A percentile compares a stretch with the other conserved stretches of the same genome.
These are phyloP conservation scores for Tylochromis polylepis DNA, from an alignment of 2,113 vertebrate species.

Conservation along the genomic window DNA sequence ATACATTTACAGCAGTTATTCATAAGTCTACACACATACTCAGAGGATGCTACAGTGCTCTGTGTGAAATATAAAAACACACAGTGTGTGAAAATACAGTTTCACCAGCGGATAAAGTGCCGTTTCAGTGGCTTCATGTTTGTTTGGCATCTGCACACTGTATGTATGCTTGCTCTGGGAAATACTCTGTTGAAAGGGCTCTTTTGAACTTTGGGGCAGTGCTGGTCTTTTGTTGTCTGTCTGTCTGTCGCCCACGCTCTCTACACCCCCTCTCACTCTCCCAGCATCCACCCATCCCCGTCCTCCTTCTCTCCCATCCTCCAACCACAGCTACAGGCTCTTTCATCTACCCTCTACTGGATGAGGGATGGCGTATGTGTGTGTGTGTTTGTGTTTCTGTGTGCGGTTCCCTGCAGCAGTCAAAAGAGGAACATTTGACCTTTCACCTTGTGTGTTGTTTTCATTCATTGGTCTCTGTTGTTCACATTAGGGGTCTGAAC, in stretches of 20 bases:
- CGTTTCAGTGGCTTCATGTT: neutral
- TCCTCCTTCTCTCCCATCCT: slow-evolving; percentile 21
- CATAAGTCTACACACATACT: neutral
- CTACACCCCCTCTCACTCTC: neutral
- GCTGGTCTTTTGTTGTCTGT: slow-evolving; percentile 49
- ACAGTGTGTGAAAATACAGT: neutral
- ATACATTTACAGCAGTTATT: neutral
- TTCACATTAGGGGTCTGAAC: slow-evolving; percentile 19
- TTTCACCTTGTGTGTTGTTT: slow-evolving; percentile 19
- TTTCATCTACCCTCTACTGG: slow-evolving; percentile 29
- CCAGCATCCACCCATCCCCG: slow-evolving; percentile 23
- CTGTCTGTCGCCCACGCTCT: slow-evolving; percentile 15
- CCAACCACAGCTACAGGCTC: slow-evolving; percentile 31
- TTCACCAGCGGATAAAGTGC: neutral
- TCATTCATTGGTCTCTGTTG: slow-evolving; percentile 14
- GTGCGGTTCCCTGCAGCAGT: neutral
- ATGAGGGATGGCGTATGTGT: neutral
- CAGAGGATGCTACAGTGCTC: neutral
- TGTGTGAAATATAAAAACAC: neutral
- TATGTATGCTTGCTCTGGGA: neutral
- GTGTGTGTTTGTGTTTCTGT: neutral
- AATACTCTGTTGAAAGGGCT: slow-evolving; percentile 47
- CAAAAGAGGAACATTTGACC: slow-evolving; percentile 31
- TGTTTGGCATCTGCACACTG: neutral
- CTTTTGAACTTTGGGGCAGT: slow-evolving; percentile 53